These are phyloP conservation scores for Lasioglossum malachurum DNA, from an alignment of 2,888 invertebrate genomes.

Conservation along the genomic window DNA sequence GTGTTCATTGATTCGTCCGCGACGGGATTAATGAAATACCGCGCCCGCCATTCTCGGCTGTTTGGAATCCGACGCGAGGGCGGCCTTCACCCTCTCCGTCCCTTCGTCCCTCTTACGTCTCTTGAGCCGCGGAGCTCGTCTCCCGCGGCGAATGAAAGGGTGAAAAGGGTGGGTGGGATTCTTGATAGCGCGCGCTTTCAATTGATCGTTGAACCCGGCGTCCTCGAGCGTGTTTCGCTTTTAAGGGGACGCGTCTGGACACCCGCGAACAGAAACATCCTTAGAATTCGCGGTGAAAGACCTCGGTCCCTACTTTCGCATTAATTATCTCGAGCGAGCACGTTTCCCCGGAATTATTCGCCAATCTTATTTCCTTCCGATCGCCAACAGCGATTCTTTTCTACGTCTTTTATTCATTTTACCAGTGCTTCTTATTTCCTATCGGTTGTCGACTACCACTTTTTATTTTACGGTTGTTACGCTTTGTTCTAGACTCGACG, in stretches of 20 bases:
- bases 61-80: background rate
- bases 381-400: background rate
- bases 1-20: constrained; percentile 36
- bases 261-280: background rate
- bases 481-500: too few relatives aligned
- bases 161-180: background rate
- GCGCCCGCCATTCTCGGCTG: constrained; percentile 10
- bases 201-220: constrained; percentile 12
- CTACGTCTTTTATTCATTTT: too few relatives aligned
- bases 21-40: constrained; percentile 40
- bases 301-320: background rate
- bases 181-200: constrained; percentile 6
- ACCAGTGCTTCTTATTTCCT: too few relatives aligned
- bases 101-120: too few relatives aligned
- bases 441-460: too few relatives aligned
- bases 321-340: background rate
- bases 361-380: background rate
- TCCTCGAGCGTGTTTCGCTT: background rate
- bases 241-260: constrained; percentile 1
- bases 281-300: background rate
- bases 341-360: background rate
- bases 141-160: constrained; percentile 13
- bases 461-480: too few relatives aligned
- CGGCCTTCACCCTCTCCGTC: background rate
- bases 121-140: background rate